Evolutionary conservation across 2,797 vertebrate genomes (phyloP).

Genomic region (Xiphorhynchus erythropygius): DNA sequence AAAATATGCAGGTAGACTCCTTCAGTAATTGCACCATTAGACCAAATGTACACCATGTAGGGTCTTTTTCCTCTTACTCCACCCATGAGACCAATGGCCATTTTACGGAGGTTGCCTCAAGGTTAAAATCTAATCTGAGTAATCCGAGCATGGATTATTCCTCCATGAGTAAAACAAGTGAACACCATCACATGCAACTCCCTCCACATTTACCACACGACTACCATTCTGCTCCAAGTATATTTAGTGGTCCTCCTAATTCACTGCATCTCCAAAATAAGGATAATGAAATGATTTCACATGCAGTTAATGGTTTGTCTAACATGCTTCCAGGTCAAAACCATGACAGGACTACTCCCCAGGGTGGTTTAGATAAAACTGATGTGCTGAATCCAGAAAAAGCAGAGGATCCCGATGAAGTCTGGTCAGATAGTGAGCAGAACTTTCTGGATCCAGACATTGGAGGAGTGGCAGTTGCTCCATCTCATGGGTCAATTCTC

Average conservation of each 20-base stretch:
- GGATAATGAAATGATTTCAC: conserved; percentile 78
- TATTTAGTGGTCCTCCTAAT: conserved; percentile 79
- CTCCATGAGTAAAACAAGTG: conserved; percentile 81
- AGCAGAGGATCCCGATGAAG: conserved; percentile 84
- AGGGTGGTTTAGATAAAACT: conserved; percentile 72
- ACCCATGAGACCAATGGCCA: conserved; percentile 78
- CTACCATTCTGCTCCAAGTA: conserved; percentile 73
- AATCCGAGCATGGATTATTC: conserved; percentile 79
- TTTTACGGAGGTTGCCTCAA: conserved; percentile 81
- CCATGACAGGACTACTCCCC: conserved; percentile 78
- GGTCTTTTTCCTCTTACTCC: conserved; percentile 82
- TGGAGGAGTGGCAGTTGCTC: conserved; percentile 95
- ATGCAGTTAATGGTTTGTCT: conserved; percentile 74
- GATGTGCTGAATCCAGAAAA: conserved; percentile 74
- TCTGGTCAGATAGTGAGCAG: conserved; percentile 99
- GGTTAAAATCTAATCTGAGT: conserved; percentile 73
- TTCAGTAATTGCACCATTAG: conserved; percentile 83
- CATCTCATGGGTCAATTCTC: conserved; percentile 94
- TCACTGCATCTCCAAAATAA: conserved; percentile 86
- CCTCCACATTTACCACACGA: conserved; percentile 78
- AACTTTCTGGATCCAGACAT: conserved; percentile 96
- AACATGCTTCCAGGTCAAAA: conserved; percentile 77
- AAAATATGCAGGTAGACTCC: conserved; percentile 85
- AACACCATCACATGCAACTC: conserved; percentile 77
- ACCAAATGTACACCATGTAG: conserved; percentile 78